Base-by-base conservation (phyloP, 92 coral and sea anemone genomes). In the Heliopora coerulea region DNA sequence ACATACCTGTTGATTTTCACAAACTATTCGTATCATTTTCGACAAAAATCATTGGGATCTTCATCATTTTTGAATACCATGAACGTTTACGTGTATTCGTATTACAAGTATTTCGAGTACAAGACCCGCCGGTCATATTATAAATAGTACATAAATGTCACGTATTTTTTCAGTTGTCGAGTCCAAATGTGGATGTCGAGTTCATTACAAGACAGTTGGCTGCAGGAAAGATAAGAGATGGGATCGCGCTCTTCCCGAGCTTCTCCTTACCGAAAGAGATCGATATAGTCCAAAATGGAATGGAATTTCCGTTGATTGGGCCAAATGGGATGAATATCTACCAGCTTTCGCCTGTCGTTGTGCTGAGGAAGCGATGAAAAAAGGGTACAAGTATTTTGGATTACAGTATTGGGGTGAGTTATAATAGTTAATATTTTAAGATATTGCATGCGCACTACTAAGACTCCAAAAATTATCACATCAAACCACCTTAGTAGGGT, bases 281-380 rank as follows among this genome's bases (percentile, higher is more conserved):
- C n/a, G 67, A 0, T 54, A 74, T 50, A 72, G 15, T n/a, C 11
- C 19, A 0, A 82, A 61, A 67, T 88, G 64, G 27, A 91, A 93
- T 13, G 81, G 80, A 17, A 19, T 81, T 19, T 6, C 30, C 18
- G 85, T 91, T 46, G 83, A 91, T n/a, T 91, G 97, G 97, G 10
- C 42, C 48, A 79, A 88, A 69, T 91, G 91, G 91, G 72, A 88
- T 26, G 60, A 79, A 3, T 89, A 88, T 32, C 52, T 82, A n/a
- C 84, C 84, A 0, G 91, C 77, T 0, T 91, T 91, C 39, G 77
- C 89, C 25, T 91, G 97, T 24, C 96, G 97, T 21, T 91, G 97
- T 69, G 97, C 97, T n/a, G 25, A 75, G 64, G 83, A 77, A 33
- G 96, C 97, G 30, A 79, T 65, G 66, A 81, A 69, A 20, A 59